A percentile compares a stretch with the other conserved stretches of the same genome.
phyloP scores from a whole-genome alignment of 2,888 invertebrate genomes.

The Coleophora deauratella region DNA sequence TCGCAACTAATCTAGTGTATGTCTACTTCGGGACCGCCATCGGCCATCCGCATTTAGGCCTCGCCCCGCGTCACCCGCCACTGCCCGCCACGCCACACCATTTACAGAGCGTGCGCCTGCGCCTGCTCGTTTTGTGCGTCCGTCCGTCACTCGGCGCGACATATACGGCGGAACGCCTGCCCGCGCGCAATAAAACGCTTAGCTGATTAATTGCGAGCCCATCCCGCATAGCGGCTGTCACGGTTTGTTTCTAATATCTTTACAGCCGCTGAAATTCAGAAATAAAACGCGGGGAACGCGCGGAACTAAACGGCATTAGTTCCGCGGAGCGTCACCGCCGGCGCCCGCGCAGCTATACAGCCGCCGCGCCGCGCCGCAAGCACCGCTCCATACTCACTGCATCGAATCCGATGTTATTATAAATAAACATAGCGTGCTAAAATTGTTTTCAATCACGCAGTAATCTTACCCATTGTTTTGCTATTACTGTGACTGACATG shows the following conservation, averaged over 20 bases:
- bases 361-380: too few relatives aligned
- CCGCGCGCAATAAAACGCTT: slow-evolving; percentile 56
- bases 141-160: slow-evolving; percentile 25
- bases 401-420: too few relatives aligned
- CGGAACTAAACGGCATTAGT: too few relatives aligned
- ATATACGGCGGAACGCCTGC: slow-evolving; percentile 45
- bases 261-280: slow-evolving; percentile 14
- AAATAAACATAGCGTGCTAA: too few relatives aligned
- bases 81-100: not conserved
- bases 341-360: too few relatives aligned
- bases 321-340: too few relatives aligned
- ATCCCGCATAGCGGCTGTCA: slow-evolving; percentile 25
- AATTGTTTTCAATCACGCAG: too few relatives aligned
- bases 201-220: slow-evolving; percentile 53
- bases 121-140: not conserved
- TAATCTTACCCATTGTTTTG: too few relatives aligned
- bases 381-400: too few relatives aligned
- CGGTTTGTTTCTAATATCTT: slow-evolving; percentile 30
- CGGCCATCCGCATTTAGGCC: not conserved
- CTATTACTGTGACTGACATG: too few relatives aligned
- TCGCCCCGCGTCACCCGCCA: slow-evolving; percentile 15
- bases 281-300: not conserved
- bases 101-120: slow-evolving; percentile 14
- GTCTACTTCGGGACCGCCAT: slow-evolving; percentile 9
- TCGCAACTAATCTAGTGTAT: too few relatives aligned